Conservation (phyloP, 1,140 invertebrate genomes). For the Drosophila sproati region DNA sequence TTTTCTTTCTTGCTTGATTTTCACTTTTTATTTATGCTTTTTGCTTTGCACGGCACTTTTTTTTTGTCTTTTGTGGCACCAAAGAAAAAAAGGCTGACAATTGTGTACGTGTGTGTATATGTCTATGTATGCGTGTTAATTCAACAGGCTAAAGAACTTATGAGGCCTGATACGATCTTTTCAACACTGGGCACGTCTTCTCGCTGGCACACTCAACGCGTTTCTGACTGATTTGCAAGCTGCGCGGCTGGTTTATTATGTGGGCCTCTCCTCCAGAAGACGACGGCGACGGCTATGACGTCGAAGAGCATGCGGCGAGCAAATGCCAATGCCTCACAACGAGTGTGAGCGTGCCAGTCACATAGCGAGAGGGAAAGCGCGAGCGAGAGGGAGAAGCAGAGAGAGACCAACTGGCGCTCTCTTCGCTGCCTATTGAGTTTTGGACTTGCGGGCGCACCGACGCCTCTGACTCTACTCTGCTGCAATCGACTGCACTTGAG, state of each 20-base stretch:
- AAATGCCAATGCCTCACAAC: constrained; percentile 10
- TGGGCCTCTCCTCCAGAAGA: constrained; percentile 40
- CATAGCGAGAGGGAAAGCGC: neutral
- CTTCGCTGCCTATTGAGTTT: constrained; percentile 31
- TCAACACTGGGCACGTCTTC: constrained; percentile 51
- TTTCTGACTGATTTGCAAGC: constrained; percentile 65
- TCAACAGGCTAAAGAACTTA: constrained; percentile 42
- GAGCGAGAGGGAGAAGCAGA: neutral
- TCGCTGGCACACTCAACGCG: constrained; percentile 47
- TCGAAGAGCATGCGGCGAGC: constrained; percentile 13
- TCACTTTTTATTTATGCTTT: constrained; percentile 60
- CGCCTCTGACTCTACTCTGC: constrained; percentile 11
- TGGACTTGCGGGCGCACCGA: constrained; percentile 35
- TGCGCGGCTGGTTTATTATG: constrained; percentile 71
- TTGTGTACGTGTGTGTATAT: constrained; percentile 20
- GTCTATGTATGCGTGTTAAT: constrained; percentile 28
- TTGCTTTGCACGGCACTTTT: constrained; percentile 67
- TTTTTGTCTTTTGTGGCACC: constrained; percentile 50
- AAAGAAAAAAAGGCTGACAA: constrained; percentile 59
- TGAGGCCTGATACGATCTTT: constrained; percentile 20
- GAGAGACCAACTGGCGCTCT: constrained; percentile 10
- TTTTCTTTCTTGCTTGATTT: constrained; percentile 47
- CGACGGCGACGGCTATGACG: neutral
- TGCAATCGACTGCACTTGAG: constrained; percentile 33
- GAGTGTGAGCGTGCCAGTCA: neutral